Evolutionary conservation across 2,888 invertebrate genomes (phyloP).

Genomic region (Eupsilia transversa): DNA sequence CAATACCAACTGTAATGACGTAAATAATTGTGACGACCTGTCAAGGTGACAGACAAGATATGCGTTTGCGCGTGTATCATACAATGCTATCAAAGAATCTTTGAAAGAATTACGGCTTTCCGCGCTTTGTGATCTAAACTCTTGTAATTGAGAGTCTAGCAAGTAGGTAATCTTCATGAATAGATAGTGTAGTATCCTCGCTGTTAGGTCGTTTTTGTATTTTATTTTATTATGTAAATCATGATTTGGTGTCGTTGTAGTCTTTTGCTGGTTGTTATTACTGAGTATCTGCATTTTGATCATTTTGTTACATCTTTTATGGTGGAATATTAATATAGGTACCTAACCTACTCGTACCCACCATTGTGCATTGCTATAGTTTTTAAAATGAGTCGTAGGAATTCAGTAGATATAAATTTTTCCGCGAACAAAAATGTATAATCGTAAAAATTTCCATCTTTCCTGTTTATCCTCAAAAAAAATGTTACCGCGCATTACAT

Average conservation of each 20-base stretch:
- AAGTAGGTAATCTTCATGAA: constrained; percentile 18
- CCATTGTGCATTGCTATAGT: background rate
- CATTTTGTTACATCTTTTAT: background rate
- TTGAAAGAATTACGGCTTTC: constrained; percentile 50
- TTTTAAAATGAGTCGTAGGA: background rate
- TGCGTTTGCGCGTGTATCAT: constrained; percentile 40
- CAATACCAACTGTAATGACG: constrained; percentile 32
- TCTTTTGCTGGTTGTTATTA: background rate
- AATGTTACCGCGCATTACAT: no score
- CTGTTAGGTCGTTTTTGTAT: constrained; percentile 6
- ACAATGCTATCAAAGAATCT: constrained; percentile 64
- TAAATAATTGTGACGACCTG: constrained; percentile 46
- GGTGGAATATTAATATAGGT: background rate
- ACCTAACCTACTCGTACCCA: background rate
- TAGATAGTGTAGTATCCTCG: constrained; percentile 23
- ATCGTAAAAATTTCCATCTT: background rate
- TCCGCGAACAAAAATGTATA: background rate
- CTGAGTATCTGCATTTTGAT: background rate
- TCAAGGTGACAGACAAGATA: constrained; percentile 62
- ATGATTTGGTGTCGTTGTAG: background rate
- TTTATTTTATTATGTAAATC: constrained; percentile 3
- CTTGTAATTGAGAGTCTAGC: constrained; percentile 19
- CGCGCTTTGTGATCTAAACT: constrained; percentile 41
- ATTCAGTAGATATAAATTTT: background rate
- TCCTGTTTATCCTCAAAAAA: constrained; percentile 37